Evolutionary conservation across 2,797 vertebrate genomes (phyloP).

Genomic region (Geotria australis): DNA sequence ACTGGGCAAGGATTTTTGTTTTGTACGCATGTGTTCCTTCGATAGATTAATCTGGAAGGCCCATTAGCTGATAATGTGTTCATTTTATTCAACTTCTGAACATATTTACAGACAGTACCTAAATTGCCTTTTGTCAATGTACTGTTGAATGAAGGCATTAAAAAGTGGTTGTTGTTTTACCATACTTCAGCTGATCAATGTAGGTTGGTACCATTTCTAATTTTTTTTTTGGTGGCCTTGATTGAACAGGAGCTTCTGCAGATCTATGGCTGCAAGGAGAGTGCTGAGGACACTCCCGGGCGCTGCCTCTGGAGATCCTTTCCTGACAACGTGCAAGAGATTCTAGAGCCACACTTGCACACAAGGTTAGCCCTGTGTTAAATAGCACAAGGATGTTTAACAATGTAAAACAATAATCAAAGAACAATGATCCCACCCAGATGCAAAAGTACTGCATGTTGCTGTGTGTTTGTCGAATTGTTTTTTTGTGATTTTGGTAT

Average conservation of each 20-base stretch:
- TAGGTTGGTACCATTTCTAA: too few relatives aligned
- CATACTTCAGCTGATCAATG: too few relatives aligned
- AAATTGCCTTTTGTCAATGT: too few relatives aligned
- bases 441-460: neutral
- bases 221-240: too few relatives aligned
- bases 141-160: too few relatives aligned
- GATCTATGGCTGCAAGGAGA: constrained; percentile 59
- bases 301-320: constrained; percentile 71
- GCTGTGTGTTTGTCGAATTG: neutral
- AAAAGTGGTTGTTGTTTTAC: too few relatives aligned
- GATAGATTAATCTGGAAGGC: too few relatives aligned
- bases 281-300: constrained; percentile 29
- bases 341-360: constrained; percentile 79
- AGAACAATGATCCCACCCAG: neutral
- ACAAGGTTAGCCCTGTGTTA: constrained; percentile 25
- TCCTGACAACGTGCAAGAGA: constrained; percentile 81
- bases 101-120: too few relatives aligned
- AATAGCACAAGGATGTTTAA: neutral
- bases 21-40: too few relatives aligned
- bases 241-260: constrained; percentile 43
- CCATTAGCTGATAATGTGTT: too few relatives aligned
- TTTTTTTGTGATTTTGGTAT: neutral
- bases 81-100: too few relatives aligned
- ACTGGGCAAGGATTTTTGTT: too few relatives aligned
- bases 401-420: constrained; percentile 4